Evolutionary conservation across 2,797 vertebrate genomes (phyloP).

Genomic region (Thaleichthys pacificus): DNA sequence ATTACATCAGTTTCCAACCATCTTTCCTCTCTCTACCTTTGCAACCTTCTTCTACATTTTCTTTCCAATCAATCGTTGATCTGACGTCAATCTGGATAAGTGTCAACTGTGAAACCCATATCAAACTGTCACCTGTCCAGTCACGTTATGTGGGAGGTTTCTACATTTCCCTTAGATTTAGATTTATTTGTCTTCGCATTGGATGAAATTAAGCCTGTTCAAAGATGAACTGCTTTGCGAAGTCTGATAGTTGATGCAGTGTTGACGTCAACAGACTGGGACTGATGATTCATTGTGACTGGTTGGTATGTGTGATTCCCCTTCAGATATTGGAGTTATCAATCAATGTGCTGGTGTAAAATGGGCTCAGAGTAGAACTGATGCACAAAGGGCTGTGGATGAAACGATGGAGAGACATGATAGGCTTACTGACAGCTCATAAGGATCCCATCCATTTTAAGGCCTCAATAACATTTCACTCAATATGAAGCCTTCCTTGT

Average conservation of each 20-base stretch:
- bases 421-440: slow-evolving; percentile 1
- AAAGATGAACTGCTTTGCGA: background rate
- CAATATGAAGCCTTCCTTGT: background rate
- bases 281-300: slow-evolving; percentile 3
- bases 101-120: too few relatives aligned
- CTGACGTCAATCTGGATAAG: too few relatives aligned
- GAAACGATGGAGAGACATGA: background rate
- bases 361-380: background rate
- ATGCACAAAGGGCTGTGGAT: background rate
- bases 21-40: background rate
- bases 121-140: background rate
- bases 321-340: slow-evolving; percentile 9
- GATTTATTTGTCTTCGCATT: background rate
- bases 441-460: background rate
- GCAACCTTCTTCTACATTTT: too few relatives aligned
- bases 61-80: too few relatives aligned
- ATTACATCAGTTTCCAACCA: too few relatives aligned
- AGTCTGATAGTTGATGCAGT: background rate
- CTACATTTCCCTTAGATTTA: background rate
- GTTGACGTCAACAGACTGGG: slow-evolving; percentile 3
- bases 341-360: slow-evolving; percentile 7
- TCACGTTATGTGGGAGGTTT: background rate
- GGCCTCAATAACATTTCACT: slow-evolving; percentile 1
- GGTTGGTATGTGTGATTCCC: slow-evolving; percentile 1
- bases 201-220: background rate